Percentiles rank a stretch among this genome's conserved stretches.
Conservation (phyloP, 2,888 invertebrate species). For the Lydus trimaculatus region DNA sequence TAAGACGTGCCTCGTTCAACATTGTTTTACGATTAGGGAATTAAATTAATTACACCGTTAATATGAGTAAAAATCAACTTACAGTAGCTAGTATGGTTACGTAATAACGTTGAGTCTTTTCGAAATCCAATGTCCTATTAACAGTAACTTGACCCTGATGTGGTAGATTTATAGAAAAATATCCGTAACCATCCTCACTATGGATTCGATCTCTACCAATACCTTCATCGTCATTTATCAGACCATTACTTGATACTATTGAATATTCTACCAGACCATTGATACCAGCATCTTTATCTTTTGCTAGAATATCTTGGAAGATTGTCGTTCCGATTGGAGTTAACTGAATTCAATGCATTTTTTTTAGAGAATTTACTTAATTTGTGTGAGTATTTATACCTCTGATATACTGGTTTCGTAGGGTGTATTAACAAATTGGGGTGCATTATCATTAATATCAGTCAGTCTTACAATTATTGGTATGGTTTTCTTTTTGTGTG, state of each 20-base stretch:
- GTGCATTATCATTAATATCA: conserved; percentile 90
- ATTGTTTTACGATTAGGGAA: not conserved
- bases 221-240: conserved; percentile 67
- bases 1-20: no score
- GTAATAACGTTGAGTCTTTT: conserved; percentile 85
- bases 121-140: conserved; percentile 86
- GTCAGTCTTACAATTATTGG: conserved; percentile 90
- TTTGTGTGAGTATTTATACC: conserved; percentile 62
- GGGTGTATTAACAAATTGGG: conserved; percentile 82
- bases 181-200: conserved; percentile 80
- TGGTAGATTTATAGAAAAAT: conserved; percentile 84
- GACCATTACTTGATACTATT: conserved; percentile 73
- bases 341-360: conserved; percentile 66
- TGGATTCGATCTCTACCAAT: conserved; percentile 65
- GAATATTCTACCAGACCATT: conserved; percentile 90
- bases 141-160: conserved; percentile 91
- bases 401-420: conserved; percentile 86
- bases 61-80: no score
- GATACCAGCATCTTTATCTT: conserved; percentile 86
- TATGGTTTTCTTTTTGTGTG: conserved; percentile 82
- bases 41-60: not conserved
- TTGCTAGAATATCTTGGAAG: conserved; percentile 80
- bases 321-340: conserved; percentile 87
- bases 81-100: conserved; percentile 90
- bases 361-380: not conserved